These are phyloP conservation scores for Leptopilina syphax DNA, from an alignment of 2,888 invertebrate genomes.

Conservation along the genomic window DNA sequence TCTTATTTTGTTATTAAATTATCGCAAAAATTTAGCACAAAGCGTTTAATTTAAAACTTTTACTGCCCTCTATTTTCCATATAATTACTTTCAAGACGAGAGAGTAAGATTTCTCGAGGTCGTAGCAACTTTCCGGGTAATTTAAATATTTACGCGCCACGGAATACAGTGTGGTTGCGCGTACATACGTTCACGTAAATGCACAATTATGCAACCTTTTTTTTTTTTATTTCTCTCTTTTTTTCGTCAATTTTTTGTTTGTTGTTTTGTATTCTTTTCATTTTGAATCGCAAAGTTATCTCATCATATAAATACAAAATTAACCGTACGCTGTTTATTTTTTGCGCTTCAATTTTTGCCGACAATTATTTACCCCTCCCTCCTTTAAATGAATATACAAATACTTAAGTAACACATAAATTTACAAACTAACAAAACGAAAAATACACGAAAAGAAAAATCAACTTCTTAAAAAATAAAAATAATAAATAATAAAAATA, in stretches of 20 bases:
- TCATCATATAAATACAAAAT: not conserved
- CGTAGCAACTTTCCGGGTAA: slow-evolving; percentile 49
- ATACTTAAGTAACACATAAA: not conserved
- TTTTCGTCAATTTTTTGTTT: not conserved
- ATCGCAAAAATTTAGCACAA: not conserved
- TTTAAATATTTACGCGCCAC: slow-evolving; percentile 56
- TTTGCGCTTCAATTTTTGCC: not conserved
- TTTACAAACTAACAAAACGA: not conserved
- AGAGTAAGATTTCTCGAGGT: slow-evolving; percentile 50
- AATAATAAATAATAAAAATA: too few relatives aligned
- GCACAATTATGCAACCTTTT: slow-evolving; percentile 30
- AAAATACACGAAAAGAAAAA: not conserved
- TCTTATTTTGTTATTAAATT: not conserved
- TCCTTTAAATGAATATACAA: too few relatives aligned
- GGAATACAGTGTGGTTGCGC: slow-evolving; percentile 51
- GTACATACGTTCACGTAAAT: slow-evolving; percentile 36
- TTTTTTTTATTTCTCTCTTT: not conserved
- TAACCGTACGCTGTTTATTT: not conserved
- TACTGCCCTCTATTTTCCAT: slow-evolving; percentile 10
- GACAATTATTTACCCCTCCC: not conserved
- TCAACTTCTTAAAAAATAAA: too few relatives aligned
- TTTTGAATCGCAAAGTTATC: slow-evolving; percentile 11
- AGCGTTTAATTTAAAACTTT: not conserved
- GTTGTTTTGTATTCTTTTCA: not conserved
- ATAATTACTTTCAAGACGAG: slow-evolving; percentile 41